Percentiles rank a stretch among this genome's conserved stretches.
These are phyloP conservation scores for Drosophila vallismaia DNA, from an alignment of 2,888 invertebrate genomes.

Conservation along the genomic window DNA sequence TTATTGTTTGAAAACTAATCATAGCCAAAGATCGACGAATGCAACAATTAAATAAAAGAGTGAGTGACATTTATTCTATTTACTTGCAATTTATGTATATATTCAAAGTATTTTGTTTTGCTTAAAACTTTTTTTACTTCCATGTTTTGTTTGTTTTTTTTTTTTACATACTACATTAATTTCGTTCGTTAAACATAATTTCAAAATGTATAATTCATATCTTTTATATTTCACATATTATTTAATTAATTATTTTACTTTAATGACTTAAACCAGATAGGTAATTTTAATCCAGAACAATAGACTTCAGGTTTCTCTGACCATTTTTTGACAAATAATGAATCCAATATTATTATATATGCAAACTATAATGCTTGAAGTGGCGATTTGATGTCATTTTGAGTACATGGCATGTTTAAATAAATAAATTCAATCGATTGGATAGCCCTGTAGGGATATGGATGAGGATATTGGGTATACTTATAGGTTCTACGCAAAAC, in stretches of 20 bases:
- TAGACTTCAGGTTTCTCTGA: slow-evolving; percentile 38
- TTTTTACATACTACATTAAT: slow-evolving; percentile 75
- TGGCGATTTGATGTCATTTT: slow-evolving; percentile 67
- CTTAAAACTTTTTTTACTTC: slow-evolving; percentile 63
- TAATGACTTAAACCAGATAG: slow-evolving; percentile 43
- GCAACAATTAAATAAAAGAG: slow-evolving; percentile 68
- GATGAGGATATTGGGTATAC: slow-evolving; percentile 5
- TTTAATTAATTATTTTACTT: slow-evolving; percentile 11
- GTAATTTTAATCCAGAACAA: slow-evolving; percentile 53
- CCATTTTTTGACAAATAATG: slow-evolving; percentile 18
- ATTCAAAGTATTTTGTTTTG: slow-evolving; percentile 70
- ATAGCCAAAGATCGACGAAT: slow-evolving; percentile 15
- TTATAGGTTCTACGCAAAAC: slow-evolving; percentile 39
- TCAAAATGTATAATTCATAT: slow-evolving; percentile 67
- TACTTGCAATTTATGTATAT: slow-evolving; percentile 79
- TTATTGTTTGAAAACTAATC: too few species aligned
- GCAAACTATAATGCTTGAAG: slow-evolving; percentile 49
- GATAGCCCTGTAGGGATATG: slow-evolving; percentile 26
- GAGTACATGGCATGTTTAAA: slow-evolving; percentile 65
- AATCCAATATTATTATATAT: slow-evolving; percentile 47
- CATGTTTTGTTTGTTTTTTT: slow-evolving; percentile 54
- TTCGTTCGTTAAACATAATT: slow-evolving; percentile 66
- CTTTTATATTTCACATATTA: slow-evolving; percentile 59
- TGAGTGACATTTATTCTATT: slow-evolving; percentile 77
- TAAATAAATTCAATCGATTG: slow-evolving; percentile 32